Base-by-base conservation (phyloP, 2,797 vertebrate species). In the Artibeus jamaicensis region DNA sequence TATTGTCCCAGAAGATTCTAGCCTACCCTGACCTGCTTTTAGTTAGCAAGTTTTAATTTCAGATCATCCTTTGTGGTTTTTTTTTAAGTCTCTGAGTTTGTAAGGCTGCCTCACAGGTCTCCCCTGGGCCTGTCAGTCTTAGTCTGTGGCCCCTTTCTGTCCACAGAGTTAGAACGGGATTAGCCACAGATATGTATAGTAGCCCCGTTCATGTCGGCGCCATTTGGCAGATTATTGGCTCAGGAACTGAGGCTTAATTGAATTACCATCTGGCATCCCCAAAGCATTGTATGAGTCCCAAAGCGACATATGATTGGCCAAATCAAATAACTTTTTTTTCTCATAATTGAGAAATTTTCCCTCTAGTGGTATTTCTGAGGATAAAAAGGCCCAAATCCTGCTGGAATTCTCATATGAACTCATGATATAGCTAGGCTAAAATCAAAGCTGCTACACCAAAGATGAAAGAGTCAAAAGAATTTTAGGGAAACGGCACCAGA, bases 191-290 rank as follows among this genome's bases (percentile, higher is more conserved):
- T 29, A 62, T 15, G 42, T 42, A 68, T 8, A 42, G 5, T 10
- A 42, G 48, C 6, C 1, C 21, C 12, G 3, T 86, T 8, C 29
- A 48, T 3, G 5, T 3, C 2, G 2, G 55, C 2, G 2, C 6
- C 9, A 59, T 48, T 55, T 76, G 57, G 21, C 16, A 48, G 14
- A 48, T 50, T 21, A 34, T 2, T 44, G 42, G 9, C 15, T 67
- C 44, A 77, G 9, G 24, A 48, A 57, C 11, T n/a, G 22, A 84
- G 19, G 6, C 4, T 86, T 24, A 62, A 37, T 46, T 1, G 14
- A 65, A 12, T 68, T 22, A 93, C 19, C 11, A 79, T 0, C 2
- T 92, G 22, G 18, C 2, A 82, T 76, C 4, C 21, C 32, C 82
- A 29, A 2, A 6, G 6, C 65, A 22, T 29, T 68, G 2, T 34